These are phyloP conservation scores for Eptatretus burgeri DNA, from an alignment of 2,113 vertebrate genomes.

Conservation along the genomic window DNA sequence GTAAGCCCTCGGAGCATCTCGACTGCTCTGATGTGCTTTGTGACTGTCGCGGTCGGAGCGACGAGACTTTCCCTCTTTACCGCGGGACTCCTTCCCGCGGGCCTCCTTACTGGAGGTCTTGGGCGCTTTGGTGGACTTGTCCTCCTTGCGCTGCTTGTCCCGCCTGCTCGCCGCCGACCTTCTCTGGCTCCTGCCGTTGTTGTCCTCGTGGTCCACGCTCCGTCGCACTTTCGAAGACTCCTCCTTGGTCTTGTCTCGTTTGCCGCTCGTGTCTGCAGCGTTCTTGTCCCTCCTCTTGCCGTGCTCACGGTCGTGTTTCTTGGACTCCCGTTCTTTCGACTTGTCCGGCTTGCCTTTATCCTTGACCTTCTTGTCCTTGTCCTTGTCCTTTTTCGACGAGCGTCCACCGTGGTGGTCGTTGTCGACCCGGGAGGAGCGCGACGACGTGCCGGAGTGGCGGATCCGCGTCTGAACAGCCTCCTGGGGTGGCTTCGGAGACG, in stretches of 20 bases:
- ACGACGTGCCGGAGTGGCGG: no score
- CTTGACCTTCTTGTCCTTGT: no score
- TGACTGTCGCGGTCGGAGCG: conserved; percentile 1
- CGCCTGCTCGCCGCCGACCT: background rate
- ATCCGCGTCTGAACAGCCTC: no score
- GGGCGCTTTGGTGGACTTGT: background rate
- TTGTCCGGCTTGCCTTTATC: background rate
- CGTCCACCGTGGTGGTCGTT: no score
- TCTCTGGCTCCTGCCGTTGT: conserved; percentile 4
- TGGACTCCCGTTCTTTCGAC: background rate
- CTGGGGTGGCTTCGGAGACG: no score
- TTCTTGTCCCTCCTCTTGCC: background rate
- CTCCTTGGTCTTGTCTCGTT: background rate
- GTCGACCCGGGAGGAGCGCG: no score
- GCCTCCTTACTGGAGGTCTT: no score
- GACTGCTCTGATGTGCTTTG: background rate
- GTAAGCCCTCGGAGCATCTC: background rate
- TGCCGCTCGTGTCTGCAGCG: background rate
- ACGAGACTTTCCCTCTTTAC: background rate
- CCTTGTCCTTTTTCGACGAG: no score
- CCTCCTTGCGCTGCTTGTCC: conserved; percentile 3
- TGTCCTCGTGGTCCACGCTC: background rate
- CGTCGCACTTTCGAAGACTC: background rate
- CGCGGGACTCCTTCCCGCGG: background rate
- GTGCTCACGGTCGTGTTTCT: conserved; percentile 2